Evolutionary conservation across 2,888 invertebrate species (phyloP).

Genomic region (Mythimna vitellina): DNA sequence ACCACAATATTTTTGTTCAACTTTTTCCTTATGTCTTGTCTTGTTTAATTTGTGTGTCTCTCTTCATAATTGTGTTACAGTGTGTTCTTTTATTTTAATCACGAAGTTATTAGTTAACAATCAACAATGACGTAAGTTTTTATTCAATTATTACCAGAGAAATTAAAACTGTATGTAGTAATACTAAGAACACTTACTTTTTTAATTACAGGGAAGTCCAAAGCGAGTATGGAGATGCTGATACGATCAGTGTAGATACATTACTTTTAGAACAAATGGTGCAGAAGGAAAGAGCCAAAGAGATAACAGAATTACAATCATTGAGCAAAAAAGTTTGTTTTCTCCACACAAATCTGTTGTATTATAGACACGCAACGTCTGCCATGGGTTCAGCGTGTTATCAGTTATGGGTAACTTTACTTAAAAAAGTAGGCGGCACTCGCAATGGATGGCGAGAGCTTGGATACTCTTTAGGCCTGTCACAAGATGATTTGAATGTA

Average conservation of each 20-base stretch:
- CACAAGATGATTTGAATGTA: conserved; percentile 84
- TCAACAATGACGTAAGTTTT: conserved; percentile 40
- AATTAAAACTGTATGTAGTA: background rate
- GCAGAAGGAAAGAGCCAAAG: conserved; percentile 78
- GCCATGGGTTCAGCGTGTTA: conserved; percentile 82
- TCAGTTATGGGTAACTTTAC: conserved; percentile 82
- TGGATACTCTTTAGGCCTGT: conserved; percentile 80
- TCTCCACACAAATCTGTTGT: conserved; percentile 83
- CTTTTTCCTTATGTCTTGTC: conserved; percentile 34
- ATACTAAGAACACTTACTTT: conserved; percentile 11
- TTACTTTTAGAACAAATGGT: conserved; percentile 80
- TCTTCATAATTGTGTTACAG: background rate
- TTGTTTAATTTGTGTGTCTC: background rate
- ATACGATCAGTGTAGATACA: conserved; percentile 84
- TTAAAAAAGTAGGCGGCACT: conserved; percentile 84
- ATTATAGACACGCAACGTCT: conserved; percentile 82
- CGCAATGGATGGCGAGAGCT: conserved; percentile 84
- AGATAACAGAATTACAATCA: conserved; percentile 78
- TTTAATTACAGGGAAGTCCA: conserved; percentile 77
- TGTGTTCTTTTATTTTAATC: conserved; percentile 24
- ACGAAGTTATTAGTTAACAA: conserved; percentile 3
- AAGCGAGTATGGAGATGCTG: conserved; percentile 77
- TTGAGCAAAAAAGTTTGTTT: conserved; percentile 83
- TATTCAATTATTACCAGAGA: conserved; percentile 11
- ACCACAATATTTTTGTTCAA: conserved; percentile 28